Base-by-base conservation (phyloP, 2,113 vertebrate genomes). In the Macrotis lagotis region DNA sequence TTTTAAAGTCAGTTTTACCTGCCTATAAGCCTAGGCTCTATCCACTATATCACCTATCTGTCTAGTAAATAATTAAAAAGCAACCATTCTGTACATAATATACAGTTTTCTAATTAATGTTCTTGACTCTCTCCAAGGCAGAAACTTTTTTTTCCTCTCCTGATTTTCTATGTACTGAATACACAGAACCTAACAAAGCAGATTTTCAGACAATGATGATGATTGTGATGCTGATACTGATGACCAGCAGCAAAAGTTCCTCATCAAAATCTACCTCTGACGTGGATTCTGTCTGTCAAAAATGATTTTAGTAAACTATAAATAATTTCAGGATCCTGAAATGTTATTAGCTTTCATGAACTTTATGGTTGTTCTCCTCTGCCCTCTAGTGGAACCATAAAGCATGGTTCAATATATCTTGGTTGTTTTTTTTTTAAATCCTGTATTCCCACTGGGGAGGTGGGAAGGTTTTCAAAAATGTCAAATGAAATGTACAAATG, bases 311-410 rank as follows among this genome's bases (percentile, higher is more conserved):
- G 0, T 90, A 11, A 16, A 95, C 25, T 51, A 14, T 48, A 96
- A 96, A 93, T 89, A 7, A 2, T 94, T 93, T 28, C 16, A 7
- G 14, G 8, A 28, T 89, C n/a, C 88, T 50, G 90, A 96, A 92
- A 94, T 0, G 90, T 88, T 91, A 92, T 88, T 16, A 22, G 47
- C 8, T 3, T 48, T 37, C 91, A 51, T 53, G 28, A 31, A 37
- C 88, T 92, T 0, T 44, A 96, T 95, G 26, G 1, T 91, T 98
- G 98, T 95, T 97, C 96, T 97, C 92, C 98, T 53, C 96, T 93
- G 94, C 98, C 98, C 98, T 96, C 98, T 98, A 98, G 98, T 96
- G 98, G 98, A 47, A 0, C 3, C 1, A 47, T 6, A 0, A 12
- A 26, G 28, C 8, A 94, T 83, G 96, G 92, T 94, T 91, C 16